Conservation (phyloP, 2,888 invertebrate genomes). For the Aleiodes alternator region DNA sequence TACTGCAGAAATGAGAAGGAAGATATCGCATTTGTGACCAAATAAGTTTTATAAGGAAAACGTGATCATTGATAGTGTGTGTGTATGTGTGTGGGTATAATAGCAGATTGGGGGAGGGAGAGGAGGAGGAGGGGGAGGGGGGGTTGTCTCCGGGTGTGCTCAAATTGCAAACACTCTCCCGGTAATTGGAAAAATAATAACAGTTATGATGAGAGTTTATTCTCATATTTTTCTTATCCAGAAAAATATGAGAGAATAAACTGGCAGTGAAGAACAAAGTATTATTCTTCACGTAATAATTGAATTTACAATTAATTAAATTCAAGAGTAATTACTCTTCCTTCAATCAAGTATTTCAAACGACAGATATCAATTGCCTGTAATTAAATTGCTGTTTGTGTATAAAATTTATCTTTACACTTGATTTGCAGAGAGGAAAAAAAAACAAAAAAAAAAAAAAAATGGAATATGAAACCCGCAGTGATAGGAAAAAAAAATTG, state of each 20-base stretch:
- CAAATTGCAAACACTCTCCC: conserved; percentile 5
- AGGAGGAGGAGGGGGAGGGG: not conserved
- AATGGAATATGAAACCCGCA: not conserved
- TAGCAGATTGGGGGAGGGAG: not conserved
- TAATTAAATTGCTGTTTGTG: too few species aligned
- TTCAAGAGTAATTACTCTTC: too few species aligned
- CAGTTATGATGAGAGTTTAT: not conserved
- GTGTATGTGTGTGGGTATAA: not conserved
- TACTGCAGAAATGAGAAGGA: conserved; percentile 24
- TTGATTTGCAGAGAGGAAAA: not conserved
- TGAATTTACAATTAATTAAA: too few species aligned
- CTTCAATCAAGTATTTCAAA: too few species aligned
- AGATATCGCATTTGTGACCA: conserved; percentile 7
- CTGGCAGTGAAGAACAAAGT: too few species aligned
- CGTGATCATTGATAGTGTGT: conserved; percentile 10
- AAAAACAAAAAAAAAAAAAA: not conserved
- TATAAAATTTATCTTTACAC: too few species aligned
- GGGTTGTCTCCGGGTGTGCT: not conserved
- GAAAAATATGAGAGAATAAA: not conserved
- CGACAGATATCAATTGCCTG: too few species aligned
- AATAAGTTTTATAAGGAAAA: conserved; percentile 21
- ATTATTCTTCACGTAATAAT: not conserved
- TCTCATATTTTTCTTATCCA: not conserved
- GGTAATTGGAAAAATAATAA: conserved; percentile 33
- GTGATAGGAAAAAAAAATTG: conserved; percentile 9